Percentiles rank a stretch among this genome's conserved stretches.
Evolutionary conservation across 2,888 invertebrate genomes (phyloP).

Genomic region (Mythimna loreyi): DNA sequence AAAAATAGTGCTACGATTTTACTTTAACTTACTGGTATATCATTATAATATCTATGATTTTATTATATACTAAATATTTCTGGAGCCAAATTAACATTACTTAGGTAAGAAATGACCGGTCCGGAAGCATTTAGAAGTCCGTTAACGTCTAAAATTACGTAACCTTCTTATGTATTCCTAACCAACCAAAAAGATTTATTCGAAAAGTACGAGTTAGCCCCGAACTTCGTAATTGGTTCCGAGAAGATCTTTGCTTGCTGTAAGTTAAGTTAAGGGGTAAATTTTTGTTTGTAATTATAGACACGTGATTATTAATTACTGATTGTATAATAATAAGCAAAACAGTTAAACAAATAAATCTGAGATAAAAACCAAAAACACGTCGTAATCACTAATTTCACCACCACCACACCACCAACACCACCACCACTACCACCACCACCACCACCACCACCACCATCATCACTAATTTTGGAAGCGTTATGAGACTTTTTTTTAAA

Average conservation of each 20-base stretch:
- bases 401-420: no score
- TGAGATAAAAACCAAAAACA: no score
- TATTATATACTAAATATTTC: no score
- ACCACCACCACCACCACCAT: no score
- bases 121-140: constrained; percentile 2
- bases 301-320: background rate
- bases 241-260: background rate
- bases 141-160: background rate
- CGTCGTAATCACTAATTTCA: no score
- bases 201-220: background rate
- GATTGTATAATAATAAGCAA: background rate
- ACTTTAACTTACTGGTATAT: no score
- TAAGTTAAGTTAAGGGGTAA: background rate
- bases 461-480: no score
- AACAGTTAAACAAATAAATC: no score
- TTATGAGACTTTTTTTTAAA: no score
- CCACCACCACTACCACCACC: no score
- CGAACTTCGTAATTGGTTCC: constrained; percentile 32
- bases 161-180: constrained; percentile 9
- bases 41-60: no score
- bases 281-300: background rate
- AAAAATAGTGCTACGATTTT: no score
- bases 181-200: constrained; percentile 9
- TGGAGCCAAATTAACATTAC: background rate
- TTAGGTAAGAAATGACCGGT: background rate